Evolutionary conservation across 2,113 vertebrate species (phyloP).

Genomic region (Tragelaphus strepsiceros): DNA sequence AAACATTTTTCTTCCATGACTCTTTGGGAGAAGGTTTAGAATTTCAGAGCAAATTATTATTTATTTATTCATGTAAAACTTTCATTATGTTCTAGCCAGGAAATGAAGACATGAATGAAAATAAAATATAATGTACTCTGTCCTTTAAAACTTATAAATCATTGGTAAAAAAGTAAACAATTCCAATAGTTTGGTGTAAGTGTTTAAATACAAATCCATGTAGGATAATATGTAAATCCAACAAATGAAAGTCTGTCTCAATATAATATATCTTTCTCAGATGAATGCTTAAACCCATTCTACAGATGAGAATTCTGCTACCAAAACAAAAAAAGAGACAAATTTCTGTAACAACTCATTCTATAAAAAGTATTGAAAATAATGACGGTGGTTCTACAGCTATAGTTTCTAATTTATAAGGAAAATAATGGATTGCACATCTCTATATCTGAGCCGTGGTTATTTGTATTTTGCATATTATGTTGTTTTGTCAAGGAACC

Average conservation of each 20-base stretch:
- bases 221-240: background rate
- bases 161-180: background rate
- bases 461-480: background rate
- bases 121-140: background rate
- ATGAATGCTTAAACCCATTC: background rate
- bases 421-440: conserved; percentile 13
- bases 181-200: background rate
- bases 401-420: background rate
- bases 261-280: background rate
- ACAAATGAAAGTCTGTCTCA: background rate
- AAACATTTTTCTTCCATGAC: background rate
- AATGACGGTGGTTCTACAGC: background rate
- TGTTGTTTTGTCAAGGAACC: background rate
- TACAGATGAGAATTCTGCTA: background rate
- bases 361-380: background rate
- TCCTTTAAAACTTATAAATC: background rate
- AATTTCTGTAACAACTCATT: background rate
- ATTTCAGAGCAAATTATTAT: background rate
- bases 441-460: background rate
- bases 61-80: background rate
- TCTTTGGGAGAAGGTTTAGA: background rate
- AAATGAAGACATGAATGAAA: background rate
- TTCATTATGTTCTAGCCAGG: background rate
- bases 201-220: background rate
- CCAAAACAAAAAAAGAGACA: background rate